Evolutionary conservation across 2,113 vertebrate species (phyloP), one percentile per base, ranked within the genome.

Genomic region (Mastomys natalensis): DNA sequence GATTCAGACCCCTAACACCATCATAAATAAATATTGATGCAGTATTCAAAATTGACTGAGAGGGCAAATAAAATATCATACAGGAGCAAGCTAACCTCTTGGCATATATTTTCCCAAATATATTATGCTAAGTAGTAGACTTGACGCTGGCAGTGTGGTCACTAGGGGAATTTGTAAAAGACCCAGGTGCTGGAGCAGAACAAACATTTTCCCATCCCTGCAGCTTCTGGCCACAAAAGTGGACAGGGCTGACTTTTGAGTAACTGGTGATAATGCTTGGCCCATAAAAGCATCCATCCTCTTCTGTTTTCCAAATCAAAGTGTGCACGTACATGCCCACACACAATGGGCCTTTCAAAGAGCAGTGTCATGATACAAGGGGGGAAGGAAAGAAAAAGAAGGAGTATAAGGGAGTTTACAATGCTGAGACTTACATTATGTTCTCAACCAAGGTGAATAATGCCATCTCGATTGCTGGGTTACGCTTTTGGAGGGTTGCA

Each of bases 71-170:
- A 29, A 34, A 72, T 26, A 95, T 6, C 55, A 85, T 40, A 86
- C 5, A 72, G 80, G 60, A 7, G 7, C 94, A 93, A 89, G 93
- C 60, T 96, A 96, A 97, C 85, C 92, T 95, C 90, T 93, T 93
- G 73, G 26, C 3, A 48, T 89, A 6, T 53, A 37, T 60, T 19
- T 66, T 43, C 37, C 40, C 21, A 40, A 72, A 21, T 77, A 34
- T 48, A 97, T 90, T 62, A 94, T 93, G 94, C 95, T 98, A 96
- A 97, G 95, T 98, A 97, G 92, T 95, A 97, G 96, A 97, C 87
- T 64, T 37, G 84, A 93, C 94, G 93, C 97, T 98, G 97, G 97
- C 90, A 92, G 55, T 31, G 40, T 81, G 95, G 85, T 94, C 97
- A 90, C 80, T 88, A 95, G 96, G 95, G 94, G 87, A 97, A 90